Evolutionary conservation across 2,797 vertebrate species (phyloP).

Genomic region (Lates japonicus): DNA sequence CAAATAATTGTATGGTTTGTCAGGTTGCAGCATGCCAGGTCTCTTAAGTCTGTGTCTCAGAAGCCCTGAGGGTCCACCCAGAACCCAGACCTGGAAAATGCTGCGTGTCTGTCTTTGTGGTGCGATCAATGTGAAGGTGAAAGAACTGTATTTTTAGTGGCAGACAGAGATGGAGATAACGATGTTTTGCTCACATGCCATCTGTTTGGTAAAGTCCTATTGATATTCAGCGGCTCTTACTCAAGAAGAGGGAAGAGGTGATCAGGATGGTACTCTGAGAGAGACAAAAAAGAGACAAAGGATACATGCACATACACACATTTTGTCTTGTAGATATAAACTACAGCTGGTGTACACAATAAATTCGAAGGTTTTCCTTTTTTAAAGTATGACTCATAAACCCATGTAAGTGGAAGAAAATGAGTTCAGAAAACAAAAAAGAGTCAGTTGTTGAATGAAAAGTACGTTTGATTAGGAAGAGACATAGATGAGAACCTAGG

Average conservation of each 20-base stretch:
- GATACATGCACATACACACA: background rate
- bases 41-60: constrained; percentile 44
- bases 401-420: background rate
- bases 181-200: constrained; percentile 7
- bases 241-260: background rate
- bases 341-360: background rate
- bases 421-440: background rate
- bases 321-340: background rate
- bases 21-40: constrained; percentile 67
- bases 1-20: constrained; percentile 54
- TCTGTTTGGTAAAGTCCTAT: background rate
- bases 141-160: background rate
- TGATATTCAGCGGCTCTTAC: background rate
- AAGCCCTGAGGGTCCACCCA: constrained; percentile 37
- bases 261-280: background rate
- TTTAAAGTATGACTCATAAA: background rate
- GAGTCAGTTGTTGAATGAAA: background rate
- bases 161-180: background rate
- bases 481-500: background rate
- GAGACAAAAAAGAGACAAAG: constrained; percentile 1
- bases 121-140: constrained; percentile 12
- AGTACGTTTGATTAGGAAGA: background rate
- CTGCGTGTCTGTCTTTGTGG: constrained; percentile 6
- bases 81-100: constrained; percentile 34
- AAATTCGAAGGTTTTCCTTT: background rate